These are phyloP conservation scores for Mamestra configurata DNA, from an alignment of 1,140 invertebrate species.

Conservation along the genomic window DNA sequence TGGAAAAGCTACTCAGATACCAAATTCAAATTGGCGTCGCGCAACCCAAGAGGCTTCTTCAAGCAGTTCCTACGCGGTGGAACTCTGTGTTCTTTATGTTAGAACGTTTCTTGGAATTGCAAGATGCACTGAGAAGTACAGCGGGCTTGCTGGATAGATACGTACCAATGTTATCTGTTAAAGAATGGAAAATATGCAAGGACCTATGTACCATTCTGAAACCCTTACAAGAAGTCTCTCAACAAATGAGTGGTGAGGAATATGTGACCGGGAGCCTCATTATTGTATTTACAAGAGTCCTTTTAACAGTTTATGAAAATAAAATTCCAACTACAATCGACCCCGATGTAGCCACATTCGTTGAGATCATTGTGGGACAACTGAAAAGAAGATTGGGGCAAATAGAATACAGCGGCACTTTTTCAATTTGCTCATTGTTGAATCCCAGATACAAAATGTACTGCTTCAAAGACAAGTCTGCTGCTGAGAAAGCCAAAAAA, in stretches of 20 bases:
- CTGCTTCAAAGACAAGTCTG: constrained; percentile 55
- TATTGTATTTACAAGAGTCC: no score
- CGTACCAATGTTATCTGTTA: constrained; percentile 15
- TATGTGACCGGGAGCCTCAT: constrained; percentile 25
- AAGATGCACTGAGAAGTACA: constrained; percentile 36
- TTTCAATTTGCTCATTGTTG: constrained; percentile 58
- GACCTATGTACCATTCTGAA: constrained; percentile 41
- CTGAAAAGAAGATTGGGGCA: constrained; percentile 42
- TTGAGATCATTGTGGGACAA: constrained; percentile 25
- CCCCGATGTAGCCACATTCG: constrained; percentile 34
- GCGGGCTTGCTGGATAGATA: constrained; percentile 10
- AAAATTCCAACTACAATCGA: constrained; percentile 40
- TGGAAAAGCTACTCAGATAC: background rate
- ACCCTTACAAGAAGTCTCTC: constrained; percentile 48
- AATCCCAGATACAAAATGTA: constrained; percentile 64
- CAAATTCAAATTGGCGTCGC: background rate
- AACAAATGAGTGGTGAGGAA: constrained; percentile 41
- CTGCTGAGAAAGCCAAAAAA: constrained; percentile 54
- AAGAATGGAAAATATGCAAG: constrained; percentile 47
- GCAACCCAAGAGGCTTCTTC: constrained; percentile 14
- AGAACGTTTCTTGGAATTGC: constrained; percentile 45
- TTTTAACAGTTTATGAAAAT: constrained; percentile 31
- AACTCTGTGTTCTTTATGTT: constrained; percentile 50
- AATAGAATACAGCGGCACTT: constrained; percentile 56
- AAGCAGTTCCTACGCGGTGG: constrained; percentile 51